Evolutionary conservation across 2,113 vertebrate species (phyloP).

Genomic region (Hemiprocne comata): DNA sequence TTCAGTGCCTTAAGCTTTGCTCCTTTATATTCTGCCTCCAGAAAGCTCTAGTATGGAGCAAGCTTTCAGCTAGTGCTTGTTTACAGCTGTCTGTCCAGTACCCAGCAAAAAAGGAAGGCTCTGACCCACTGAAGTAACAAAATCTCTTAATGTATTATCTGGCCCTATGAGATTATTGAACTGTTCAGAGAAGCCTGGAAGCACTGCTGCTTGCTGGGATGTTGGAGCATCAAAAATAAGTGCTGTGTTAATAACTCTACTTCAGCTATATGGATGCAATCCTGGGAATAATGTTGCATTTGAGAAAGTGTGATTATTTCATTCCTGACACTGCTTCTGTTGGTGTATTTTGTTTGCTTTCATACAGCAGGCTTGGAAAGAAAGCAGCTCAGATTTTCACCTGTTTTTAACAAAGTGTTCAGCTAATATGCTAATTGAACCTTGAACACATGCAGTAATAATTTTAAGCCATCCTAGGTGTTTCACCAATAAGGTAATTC

Average conservation of each 20-base stretch:
- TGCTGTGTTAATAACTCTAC: not conserved
- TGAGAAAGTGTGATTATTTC: not conserved
- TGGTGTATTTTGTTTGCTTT: not conserved
- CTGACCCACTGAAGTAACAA: not conserved
- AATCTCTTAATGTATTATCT: not conserved
- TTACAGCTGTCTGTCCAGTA: not conserved
- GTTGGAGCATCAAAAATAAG: not conserved
- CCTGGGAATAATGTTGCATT: not conserved
- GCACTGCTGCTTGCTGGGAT: not conserved
- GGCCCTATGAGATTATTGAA: not conserved
- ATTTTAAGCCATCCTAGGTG: not conserved
- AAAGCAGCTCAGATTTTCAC: not conserved
- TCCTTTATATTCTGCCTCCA: not conserved
- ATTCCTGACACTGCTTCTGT: not conserved
- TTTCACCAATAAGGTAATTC: not conserved
- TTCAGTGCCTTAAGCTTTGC: not conserved
- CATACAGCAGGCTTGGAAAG: not conserved
- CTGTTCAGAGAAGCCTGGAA: not conserved
- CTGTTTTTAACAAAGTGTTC: not conserved
- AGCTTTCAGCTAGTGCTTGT: not conserved
- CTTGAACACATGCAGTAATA: not conserved
- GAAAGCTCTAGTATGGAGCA: not conserved
- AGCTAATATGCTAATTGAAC: not conserved
- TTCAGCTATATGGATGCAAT: not conserved
- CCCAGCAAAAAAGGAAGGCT: not conserved